Evolutionary conservation across 1,140 invertebrate genomes (phyloP), one percentile per base, ranked within the genome.

Genomic region (Schlechtendalia chinensis): DNA sequence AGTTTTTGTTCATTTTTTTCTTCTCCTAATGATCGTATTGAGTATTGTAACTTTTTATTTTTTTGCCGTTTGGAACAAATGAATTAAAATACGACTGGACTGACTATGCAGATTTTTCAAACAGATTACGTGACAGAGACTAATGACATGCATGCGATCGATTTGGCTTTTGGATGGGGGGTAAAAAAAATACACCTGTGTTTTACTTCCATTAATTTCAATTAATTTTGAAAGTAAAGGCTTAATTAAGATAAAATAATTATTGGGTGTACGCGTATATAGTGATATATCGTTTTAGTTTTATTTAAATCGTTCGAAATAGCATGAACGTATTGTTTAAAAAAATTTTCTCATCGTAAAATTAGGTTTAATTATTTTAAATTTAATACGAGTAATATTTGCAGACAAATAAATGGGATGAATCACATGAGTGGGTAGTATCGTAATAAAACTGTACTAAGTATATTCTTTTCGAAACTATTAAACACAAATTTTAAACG

Each of bases 171-270:
- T 47, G 45, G 58, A 19, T 5, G 69, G 19, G n/a, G 22, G 17
- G 58, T 12, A 32, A 77, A 47, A 10, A 24, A n/a, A 47, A 50
- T 16, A 11, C 39, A 50, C 75, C 75, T 63, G 75, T 63, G 58
- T 79, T 79, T 27, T 63, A 50, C 14, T 27, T 47, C 19, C 75
- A 79, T 79, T 79, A 79, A 79, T 79, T 63, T 50, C 54, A 79
- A 79, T 79, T 79, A 79, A 63, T 32, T 63, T 45, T 19, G 39
- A 27, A 47, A 61, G 14, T 45, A 39, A 79, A 79, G 10, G 39
- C 75, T 79, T 79, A 79, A 79, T 79, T 63, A 77, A 39, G 54
- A 58, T 77, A 61, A 59, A 77, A 54, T 58, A 77, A 58, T 58
- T 32, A 77, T 59, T 45, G n/a, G 12, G 8, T 45, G 14, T 39